phyloP scores from a whole-genome alignment of 2,888 invertebrate genomes.

The Euzetes globulus region DNA sequence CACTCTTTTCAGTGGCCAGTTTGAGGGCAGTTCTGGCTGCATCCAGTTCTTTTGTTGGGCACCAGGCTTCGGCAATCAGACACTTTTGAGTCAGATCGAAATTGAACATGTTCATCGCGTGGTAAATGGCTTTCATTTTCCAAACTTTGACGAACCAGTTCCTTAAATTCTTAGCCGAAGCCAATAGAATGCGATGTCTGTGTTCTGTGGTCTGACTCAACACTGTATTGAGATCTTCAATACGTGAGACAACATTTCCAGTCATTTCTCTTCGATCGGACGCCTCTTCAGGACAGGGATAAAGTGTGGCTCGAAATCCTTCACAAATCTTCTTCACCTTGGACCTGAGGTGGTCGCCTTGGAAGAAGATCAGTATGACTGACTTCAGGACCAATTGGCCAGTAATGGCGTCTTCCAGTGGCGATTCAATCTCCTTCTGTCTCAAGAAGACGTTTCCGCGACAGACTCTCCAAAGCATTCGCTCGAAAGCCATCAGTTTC shows the following conservation, averaged over 20 bases:
- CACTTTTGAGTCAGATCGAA: conserved; percentile 99
- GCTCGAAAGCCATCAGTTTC: conserved; percentile 88
- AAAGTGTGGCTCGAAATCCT: conserved; percentile 94
- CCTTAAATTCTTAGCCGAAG: conserved; percentile 96
- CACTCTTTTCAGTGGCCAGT: conserved; percentile 85
- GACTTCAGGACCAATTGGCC: conserved; percentile 93
- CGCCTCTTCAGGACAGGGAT: conserved; percentile 96
- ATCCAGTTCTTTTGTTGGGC: conserved; percentile 77
- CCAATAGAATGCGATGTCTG: conserved; percentile 89
- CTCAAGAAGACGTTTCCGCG: conserved; percentile 93
- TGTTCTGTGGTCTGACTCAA: conserved; percentile 97
- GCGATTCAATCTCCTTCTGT: conserved; percentile 87
- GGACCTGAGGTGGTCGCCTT: conserved; percentile 96
- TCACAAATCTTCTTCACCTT: conserved; percentile 98
- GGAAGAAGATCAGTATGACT: conserved; percentile 67
- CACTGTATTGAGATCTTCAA: conserved; percentile 95
- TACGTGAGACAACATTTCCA: conserved; percentile 95
- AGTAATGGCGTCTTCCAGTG: conserved; percentile 83
- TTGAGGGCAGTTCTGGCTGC: conserved; percentile 85
- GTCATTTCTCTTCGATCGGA: conserved; percentile 96
- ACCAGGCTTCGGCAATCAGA: conserved; percentile 97
- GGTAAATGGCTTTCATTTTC: conserved; percentile 98
- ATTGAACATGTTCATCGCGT: conserved; percentile 94
- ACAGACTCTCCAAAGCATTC: conserved; percentile 96
- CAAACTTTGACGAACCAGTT: conserved; percentile 96